phyloP scores from a whole-genome alignment of 2,113 vertebrate genomes.

The Nerophis lumbriciformis region DNA sequence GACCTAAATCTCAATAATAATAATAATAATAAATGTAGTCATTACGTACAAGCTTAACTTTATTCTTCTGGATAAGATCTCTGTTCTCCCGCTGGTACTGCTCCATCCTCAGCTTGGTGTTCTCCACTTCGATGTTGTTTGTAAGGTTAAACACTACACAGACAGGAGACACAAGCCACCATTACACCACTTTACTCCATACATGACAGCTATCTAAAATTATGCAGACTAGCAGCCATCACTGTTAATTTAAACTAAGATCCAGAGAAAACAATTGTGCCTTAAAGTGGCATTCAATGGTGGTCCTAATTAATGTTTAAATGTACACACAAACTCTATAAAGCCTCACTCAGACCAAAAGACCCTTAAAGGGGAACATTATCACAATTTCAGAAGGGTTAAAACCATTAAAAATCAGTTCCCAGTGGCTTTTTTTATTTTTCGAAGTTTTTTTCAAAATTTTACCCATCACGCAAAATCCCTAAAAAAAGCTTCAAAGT shows the following conservation, averaged over 20 bases:
- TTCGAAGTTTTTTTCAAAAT: too few species aligned
- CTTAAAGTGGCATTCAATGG: constrained; percentile 3
- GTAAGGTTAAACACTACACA: constrained; percentile 88
- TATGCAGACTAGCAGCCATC: not conserved
- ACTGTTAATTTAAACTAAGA: constrained; percentile 6
- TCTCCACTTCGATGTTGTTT: constrained; percentile 92
- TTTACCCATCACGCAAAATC: too few species aligned
- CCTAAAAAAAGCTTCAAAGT: too few species aligned
- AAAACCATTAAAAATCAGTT: too few species aligned
- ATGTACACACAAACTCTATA: constrained; percentile 4
- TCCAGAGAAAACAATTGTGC: constrained; percentile 1
- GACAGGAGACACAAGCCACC: not conserved
- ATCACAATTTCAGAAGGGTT: too few species aligned
- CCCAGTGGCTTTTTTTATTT: too few species aligned
- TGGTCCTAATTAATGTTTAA: not conserved
- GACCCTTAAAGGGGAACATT: not conserved
- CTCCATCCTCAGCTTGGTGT: constrained; percentile 92
- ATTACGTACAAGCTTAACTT: constrained; percentile 82
- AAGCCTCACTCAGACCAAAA: not conserved
- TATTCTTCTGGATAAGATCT: constrained; percentile 95
- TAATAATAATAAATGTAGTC: not conserved
- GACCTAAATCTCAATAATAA: not conserved
- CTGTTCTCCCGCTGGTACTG: constrained; percentile 93
- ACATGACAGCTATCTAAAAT: not conserved
- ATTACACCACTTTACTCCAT: not conserved